Evolutionary conservation across 2,888 invertebrate genomes (phyloP), one percentile per base, ranked within the genome.

Genomic region (Ophion slaviceki): DNA sequence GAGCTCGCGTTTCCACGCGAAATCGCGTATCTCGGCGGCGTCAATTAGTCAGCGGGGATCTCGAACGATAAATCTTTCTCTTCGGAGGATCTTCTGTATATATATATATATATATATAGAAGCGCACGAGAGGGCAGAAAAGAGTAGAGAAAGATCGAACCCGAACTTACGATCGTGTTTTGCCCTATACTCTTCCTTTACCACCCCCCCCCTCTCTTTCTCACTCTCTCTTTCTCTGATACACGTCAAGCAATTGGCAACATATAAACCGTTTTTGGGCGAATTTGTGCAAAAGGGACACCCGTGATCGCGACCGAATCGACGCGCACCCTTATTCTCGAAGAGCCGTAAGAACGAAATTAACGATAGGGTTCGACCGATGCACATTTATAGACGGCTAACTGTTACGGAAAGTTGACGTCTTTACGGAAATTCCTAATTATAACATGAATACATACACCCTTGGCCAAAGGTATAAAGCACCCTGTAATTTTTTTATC

Each of bases 1-100:
- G 80, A 68, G 81, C 81, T 80, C 84, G 86, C 82, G 80, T 82
- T 85, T 85, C 82, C 86, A 68, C 82, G 70, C 64, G 82, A 85
- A 89, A 87, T 88, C 88, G 88, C 90, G 89, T 90, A 91, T 91
- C 91, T 89, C 88, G 86, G 85, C 82, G 82, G 88, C 90, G 90
- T 91, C 92, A 91, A 92, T 92, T 92, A 92, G 91, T 90, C 92
- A 90, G 88, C 75, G 88, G 88, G 87, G 88, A 87, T 89, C 85
- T 87, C 66, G 80, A 66, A 86, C 89, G 89, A 90, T 91, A 92
- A 92, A 91, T 91, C 89, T 88, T 74, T 80, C 79, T 66, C 64
- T 59, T 40, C 70, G 64, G 81, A 81, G 64, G 72, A 64, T 47
- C 47, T 14, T 47, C 47, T 47, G 10, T 47, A 11, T 45, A 45